These are phyloP conservation scores for Girardia tigrina DNA, from an alignment of 2,888 invertebrate genomes.

Conservation along the genomic window DNA sequence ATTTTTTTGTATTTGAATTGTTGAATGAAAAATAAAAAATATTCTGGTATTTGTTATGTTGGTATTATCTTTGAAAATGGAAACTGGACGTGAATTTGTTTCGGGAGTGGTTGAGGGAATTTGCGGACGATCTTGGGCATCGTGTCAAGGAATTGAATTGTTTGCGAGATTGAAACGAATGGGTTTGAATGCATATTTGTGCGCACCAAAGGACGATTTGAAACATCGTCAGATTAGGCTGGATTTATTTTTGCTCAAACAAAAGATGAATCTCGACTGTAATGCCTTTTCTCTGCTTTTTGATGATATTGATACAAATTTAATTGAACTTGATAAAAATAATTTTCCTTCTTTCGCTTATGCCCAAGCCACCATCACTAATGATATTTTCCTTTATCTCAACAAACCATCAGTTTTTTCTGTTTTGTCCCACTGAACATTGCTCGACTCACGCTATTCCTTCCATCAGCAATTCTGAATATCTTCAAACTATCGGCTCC, in stretches of 20 bases:
- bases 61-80: too few species aligned
- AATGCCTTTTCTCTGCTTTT: constrained; percentile 86
- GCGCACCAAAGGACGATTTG: constrained; percentile 97
- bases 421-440: constrained; percentile 94
- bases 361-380: constrained; percentile 82
- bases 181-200: constrained; percentile 92
- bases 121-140: not conserved
- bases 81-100: too few species aligned
- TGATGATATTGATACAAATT: constrained; percentile 91
- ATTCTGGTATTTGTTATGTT: too few species aligned
- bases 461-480: constrained; percentile 74
- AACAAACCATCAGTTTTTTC: constrained; percentile 67
- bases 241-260: constrained; percentile 66
- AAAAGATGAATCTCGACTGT: constrained; percentile 81
- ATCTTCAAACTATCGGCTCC: constrained; percentile 78
- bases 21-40: too few species aligned
- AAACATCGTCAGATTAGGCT: constrained; percentile 96
- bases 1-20: too few species aligned
- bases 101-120: too few species aligned
- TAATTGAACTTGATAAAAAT: constrained; percentile 85
- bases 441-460: constrained; percentile 85
- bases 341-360: constrained; percentile 90
- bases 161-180: constrained; percentile 65
- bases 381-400: constrained; percentile 80
- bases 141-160: not conserved